Evolutionary conservation across 2,797 vertebrate genomes (phyloP), one percentile per base, ranked within the genome.

Genomic region (Lepilemur septentrionalis): DNA sequence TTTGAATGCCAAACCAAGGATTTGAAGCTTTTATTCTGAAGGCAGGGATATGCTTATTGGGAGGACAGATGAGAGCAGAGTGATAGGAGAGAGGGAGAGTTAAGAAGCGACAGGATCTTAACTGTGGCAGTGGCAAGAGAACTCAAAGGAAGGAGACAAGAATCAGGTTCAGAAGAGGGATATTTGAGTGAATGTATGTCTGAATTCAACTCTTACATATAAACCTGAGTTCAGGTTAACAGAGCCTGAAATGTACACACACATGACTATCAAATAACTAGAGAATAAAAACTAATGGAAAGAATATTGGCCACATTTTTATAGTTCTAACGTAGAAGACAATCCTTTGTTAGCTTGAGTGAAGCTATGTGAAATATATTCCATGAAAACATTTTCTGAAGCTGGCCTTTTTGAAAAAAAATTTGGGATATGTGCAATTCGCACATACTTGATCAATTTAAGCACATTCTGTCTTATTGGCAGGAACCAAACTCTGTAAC

Each of bases 401-500:
- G 75, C 50, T 96, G 43, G 78, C 25, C 57, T 90, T 96, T 96
- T 72, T 48, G 30, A 93, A 85, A 72, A 61, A 79, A 86, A 93
- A 93, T 83, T 81, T 90, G 48, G 76, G 79, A 65, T 95, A 87
- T 88, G 72, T 92, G 61, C 72, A 85, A 73, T 92, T 96, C 65
- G 86, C 69, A 93, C 85, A 80, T 59, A 75, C 86, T 96, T 96
- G 83, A 91, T 95, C 78, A 89, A 92, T 93, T 96, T 96, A 94
- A 97, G 93, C 95, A 94, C 63, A 93, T 96, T 87, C 79, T 94
- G 70, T 93, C 61, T 91, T 81, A 92, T 38, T 95, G 92, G 86
- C 72, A 95, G 67, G 41, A 61, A 90, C 50, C 41, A 95, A 96
- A 90, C 69, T 94, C 80, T 95, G 48, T 94, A 95, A 89, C 73